Base-by-base conservation (phyloP, 2,888 invertebrate species). In the Eupithecia subumbrata region DNA sequence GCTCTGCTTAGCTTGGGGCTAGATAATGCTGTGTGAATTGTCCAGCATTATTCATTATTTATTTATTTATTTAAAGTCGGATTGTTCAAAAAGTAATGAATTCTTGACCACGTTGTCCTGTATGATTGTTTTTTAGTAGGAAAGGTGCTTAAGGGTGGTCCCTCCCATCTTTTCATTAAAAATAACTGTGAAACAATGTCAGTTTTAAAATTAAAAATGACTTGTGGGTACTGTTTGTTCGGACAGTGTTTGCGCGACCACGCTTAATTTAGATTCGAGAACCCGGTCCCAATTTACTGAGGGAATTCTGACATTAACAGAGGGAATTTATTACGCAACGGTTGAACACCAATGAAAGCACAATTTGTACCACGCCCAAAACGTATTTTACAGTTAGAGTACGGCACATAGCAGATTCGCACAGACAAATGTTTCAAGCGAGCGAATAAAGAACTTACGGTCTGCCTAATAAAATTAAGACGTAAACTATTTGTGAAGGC, bases 221-320 rank as follows among this genome's bases (percentile, higher is more conserved):
- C 60, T 60, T 60, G 60, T 18, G 9, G 45, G 45, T 14, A 88
- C 86, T 88, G 86, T 87, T 86, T 83, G 84, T 83, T 83, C 84
- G 84, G 84, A 78, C 82, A 74, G 82, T 82, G 84, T 81, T 81
- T 80, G 82, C 73, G 77, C 81, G 81, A 82, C 83, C 84, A 80
- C 80, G 82, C 81, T 87, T 87, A 84, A 87, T 88, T 87, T 83
- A 75, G 82, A 84, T 85, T 85, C 82, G 81, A 84, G 82, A 80
- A 78, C 78, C 82, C 81, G 68, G 74, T 80, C 80, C 78, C 80
- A 86, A 86, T 86, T 85, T 83, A 84, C 74, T 69, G 43, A 74
- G 71, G n/a, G 71, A 76, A 63, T 83, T 81, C 80, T 77, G 48
- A 80, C 80, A 63, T 70, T 63, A 68, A 40, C 43, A 16, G 80